Evolutionary conservation across 2,888 invertebrate species (phyloP).

Genomic region (Carterocephalus palaemon): DNA sequence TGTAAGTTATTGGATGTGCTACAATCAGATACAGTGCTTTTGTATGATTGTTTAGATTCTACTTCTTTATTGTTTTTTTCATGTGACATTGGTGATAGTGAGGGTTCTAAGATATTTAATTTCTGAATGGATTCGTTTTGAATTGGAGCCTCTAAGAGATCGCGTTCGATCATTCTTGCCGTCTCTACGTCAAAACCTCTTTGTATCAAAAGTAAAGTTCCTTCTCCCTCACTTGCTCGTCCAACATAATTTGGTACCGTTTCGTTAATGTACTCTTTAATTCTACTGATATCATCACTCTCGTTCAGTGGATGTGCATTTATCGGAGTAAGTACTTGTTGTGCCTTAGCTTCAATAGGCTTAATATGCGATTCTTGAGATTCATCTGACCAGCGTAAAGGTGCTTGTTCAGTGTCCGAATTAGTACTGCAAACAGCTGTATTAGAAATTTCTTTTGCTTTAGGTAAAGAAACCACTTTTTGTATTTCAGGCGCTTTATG

Average conservation of each 20-base stretch:
- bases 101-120: not conserved
- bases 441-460: slow-evolving; percentile 30
- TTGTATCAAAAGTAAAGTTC: slow-evolving; percentile 59
- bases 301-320: slow-evolving; percentile 37
- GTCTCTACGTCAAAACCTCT: slow-evolving; percentile 69
- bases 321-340: too few relatives aligned
- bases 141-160: slow-evolving; percentile 54
- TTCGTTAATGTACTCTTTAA: slow-evolving; percentile 60
- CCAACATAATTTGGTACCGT: slow-evolving; percentile 33
- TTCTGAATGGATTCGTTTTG: not conserved
- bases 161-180: slow-evolving; percentile 69
- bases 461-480: too few relatives aligned
- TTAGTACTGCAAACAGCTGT: slow-evolving; percentile 38
- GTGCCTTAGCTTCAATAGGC: slow-evolving; percentile 30
- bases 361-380: slow-evolving; percentile 55
- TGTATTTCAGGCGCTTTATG: too few relatives aligned
- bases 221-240: slow-evolving; percentile 34
- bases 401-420: slow-evolving; percentile 57
- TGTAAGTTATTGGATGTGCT: slow-evolving; percentile 37
- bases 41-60: slow-evolving; percentile 28
- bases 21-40: slow-evolving; percentile 30
- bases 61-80: slow-evolving; percentile 22
- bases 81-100: not conserved
- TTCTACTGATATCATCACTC: slow-evolving; percentile 62
- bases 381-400: slow-evolving; percentile 65